Percentiles rank a stretch among this genome's conserved stretches.
These are phyloP conservation scores for Drosophila orosa DNA, from an alignment of 1,140 invertebrate species.

Conservation along the genomic window DNA sequence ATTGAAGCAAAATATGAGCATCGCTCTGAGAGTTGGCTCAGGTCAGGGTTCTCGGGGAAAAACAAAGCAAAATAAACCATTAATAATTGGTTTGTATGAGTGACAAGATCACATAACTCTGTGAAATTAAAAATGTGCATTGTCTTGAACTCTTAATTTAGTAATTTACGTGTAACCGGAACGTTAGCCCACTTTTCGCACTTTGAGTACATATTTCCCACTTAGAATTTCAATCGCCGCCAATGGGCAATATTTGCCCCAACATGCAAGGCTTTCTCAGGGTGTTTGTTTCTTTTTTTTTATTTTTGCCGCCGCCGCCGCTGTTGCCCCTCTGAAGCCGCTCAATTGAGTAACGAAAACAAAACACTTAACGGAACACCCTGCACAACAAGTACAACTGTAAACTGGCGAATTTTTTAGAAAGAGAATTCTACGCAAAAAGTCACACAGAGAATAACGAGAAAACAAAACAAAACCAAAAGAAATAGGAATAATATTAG, in stretches of 20 bases:
- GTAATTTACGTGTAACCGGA: constrained; percentile 8
- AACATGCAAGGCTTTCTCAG: constrained; percentile 9
- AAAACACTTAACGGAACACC: constrained; percentile 64
- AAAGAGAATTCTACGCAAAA: background rate
- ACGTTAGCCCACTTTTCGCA: background rate
- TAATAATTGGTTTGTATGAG: background rate
- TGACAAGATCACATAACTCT: background rate
- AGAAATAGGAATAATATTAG: background rate
- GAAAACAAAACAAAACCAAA: background rate
- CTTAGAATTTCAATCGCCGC: constrained; percentile 16
- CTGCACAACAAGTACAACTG: constrained; percentile 29
- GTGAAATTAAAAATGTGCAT: constrained; percentile 1
- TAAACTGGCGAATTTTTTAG: constrained; percentile 14
- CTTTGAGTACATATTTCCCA: constrained; percentile 5
- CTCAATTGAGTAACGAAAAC: constrained; percentile 63
- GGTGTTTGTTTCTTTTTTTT: constrained; percentile 5
- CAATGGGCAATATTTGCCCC: constrained; percentile 1
- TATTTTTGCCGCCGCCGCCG: too few species aligned
- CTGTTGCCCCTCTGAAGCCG: background rate
- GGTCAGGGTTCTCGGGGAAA: constrained; percentile 28
- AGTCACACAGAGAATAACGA: background rate
- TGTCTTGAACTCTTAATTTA: constrained; percentile 29
- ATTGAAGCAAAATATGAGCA: constrained; percentile 41
- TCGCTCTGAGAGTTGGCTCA: constrained; percentile 19
- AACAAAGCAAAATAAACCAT: background rate